A percentile compares a stretch with the other conserved stretches of the same genome.
phyloP scores from a whole-genome alignment of 2,113 vertebrate genomes.

The Oostethus manadensis region DNA sequence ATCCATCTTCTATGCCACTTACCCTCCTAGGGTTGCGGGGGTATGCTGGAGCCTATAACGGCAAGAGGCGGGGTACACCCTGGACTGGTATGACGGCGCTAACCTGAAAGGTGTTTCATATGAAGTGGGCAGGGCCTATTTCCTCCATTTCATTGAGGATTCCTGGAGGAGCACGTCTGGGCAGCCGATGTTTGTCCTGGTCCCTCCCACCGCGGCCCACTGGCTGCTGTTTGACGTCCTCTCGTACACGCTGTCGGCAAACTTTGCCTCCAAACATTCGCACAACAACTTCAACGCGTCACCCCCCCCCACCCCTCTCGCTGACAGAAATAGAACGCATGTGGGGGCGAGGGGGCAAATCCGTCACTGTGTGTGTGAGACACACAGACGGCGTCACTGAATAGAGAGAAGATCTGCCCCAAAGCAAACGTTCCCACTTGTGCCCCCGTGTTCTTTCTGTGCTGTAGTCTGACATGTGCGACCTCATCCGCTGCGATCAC shows the following conservation, averaged over 20 bases:
- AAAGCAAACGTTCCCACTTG: background rate
- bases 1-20: too few species aligned
- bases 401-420: background rate
- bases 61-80: too few species aligned
- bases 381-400: background rate
- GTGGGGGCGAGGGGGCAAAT: background rate
- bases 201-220: background rate
- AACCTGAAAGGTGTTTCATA: too few species aligned
- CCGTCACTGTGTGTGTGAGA: background rate
- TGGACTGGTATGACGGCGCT: too few species aligned
- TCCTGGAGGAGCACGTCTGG: background rate
- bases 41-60: too few species aligned
- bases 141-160: too few species aligned
- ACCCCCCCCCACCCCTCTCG: background rate
- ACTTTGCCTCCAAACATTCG: constrained; percentile 1
- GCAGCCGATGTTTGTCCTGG: too few species aligned
- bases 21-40: too few species aligned
- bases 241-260: background rate
- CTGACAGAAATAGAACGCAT: background rate
- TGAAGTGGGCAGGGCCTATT: too few species aligned
- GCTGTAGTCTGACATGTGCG: background rate
- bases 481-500: background rate
- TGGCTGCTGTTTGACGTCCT: background rate
- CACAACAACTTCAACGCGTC: background rate
- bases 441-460: background rate